phyloP scores from a whole-genome alignment of 2,888 invertebrate species.

The Polyommatus iphigenia region DNA sequence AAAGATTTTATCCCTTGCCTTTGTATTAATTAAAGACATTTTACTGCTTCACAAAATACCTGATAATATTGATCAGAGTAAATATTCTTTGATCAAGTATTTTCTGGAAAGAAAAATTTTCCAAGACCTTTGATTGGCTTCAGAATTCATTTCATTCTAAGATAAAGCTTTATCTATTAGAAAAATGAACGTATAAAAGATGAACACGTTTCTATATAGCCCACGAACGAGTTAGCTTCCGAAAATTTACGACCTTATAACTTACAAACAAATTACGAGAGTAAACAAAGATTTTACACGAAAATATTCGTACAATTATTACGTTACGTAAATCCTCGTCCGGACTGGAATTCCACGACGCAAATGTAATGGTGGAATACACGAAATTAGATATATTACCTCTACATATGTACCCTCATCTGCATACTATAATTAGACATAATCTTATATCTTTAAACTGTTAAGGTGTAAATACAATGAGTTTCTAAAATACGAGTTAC shows the following conservation, averaged over 20 bases:
- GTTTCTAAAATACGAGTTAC: no score
- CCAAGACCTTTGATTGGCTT: not conserved
- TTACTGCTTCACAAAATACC: no score
- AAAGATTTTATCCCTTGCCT: no score
- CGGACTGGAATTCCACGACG: conserved; percentile 19
- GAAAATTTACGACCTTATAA: conserved; percentile 3
- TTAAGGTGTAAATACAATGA: no score
- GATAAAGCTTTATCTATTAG: not conserved
- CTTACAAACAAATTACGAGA: conserved; percentile 10
- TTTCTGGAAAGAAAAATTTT: not conserved
- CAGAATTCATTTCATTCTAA: not conserved
- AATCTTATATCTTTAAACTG: no score
- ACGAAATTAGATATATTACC: not conserved
- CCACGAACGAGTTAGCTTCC: not conserved
- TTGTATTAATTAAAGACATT: no score
- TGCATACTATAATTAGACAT: not conserved
- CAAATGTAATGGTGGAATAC: conserved; percentile 6
- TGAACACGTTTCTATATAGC: not conserved
- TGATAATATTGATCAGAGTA: no score
- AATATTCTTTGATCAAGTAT: not conserved
- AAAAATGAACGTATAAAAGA: not conserved
- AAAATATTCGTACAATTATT: conserved; percentile 27
- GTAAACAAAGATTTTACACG: conserved; percentile 24
- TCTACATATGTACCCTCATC: not conserved
- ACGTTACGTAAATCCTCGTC: conserved; percentile 17